Evolutionary conservation across 2,113 vertebrate genomes (phyloP), one percentile per base, ranked within the genome.

Genomic region (Paramisgurnus dabryanus): DNA sequence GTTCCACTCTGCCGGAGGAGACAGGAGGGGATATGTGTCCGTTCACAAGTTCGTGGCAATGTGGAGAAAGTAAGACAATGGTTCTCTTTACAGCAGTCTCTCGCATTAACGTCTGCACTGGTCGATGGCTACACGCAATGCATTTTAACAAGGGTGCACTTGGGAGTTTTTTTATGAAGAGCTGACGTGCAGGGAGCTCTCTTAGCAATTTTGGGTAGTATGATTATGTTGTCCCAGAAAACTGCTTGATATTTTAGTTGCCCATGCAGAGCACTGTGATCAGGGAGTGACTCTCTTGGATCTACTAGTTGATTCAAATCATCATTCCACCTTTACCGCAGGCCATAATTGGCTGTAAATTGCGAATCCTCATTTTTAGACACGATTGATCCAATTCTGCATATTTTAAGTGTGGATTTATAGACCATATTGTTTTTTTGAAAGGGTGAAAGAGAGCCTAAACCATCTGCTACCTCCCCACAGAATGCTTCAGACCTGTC

Each of bases 31-130:
- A 87, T 93, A 93, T 0, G 95, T 98, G 83, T 98, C 97, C 0
- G 96, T 98, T 64, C 96, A 98, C 93, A 98, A 96, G 91, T 98
- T 98, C 69, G 88, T 98, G 83, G 97, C 96, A 74, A 96, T 96
- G 95, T 99, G 97, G 97, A 89, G 96, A 87, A 98, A 98, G 97
- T 99, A 94, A 98, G 97, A 92, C 92, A 91, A 91, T 86, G 67
- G 75, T 47, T 68, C 40, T 80, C 83, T 68, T 90, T 72, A 80
- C 86, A 77, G 76, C 17, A 17, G 15, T 43, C 34, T 66, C 45
- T 80, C 18, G 4, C 39, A 18, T 34, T 71, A 70, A n/a, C 49
- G 41, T 77, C 43, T 66, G 22, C 43, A 66, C 50, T 22, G 7
- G 10, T 68, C 61, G 67, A n/a, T 49, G 4, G 11, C 66, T 40